Evolutionary conservation across 2,888 invertebrate genomes (phyloP), one percentile per base, ranked within the genome.

Genomic region (Xiphydria camelus): DNA sequence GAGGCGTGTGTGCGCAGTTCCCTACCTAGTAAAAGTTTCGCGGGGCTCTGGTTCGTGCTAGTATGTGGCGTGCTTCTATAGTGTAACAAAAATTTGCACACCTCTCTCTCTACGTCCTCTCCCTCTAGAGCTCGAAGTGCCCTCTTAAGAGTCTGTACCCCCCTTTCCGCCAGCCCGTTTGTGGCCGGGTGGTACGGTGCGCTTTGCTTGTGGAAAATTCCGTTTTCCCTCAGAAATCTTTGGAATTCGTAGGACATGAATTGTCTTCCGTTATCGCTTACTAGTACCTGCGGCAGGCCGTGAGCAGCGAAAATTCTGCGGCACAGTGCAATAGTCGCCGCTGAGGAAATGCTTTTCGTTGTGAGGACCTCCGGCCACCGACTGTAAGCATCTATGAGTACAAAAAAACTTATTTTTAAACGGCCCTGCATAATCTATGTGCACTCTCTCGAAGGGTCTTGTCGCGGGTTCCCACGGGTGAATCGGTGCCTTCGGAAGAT

Each of bases 351-450:
- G 17, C 38, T 45, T n/a, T 6, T 4, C 46, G 49, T 53, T 26
- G 35, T 32, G 14, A 41, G 50, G 18, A 51, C 42, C 18, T 55
- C 49, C 1, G 47, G 52, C 52, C 53, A 55, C 15, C 47, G 51
- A 5, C 49, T 37, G 26, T 31, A 51, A 3, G 51, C 47, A 32
- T 55, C 57, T 7, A 42, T 39, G 4, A 55, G 21, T 2, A 54
- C 14, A 12, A 55, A 38, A 45, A 36, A 51, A 18, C 35, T 46
- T 38, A 51, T 53, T 22, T 39, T 46, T 38, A 26, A 33, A 21
- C 1, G 41, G 41, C 2, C 41, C 41, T 10, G 41, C 41, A 9
- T 20, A 41, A 21, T 32, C 41, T 2, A 32, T 23, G 22, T 41
- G 41, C 9, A 41, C 12, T 7, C 33, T 41, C 9, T 33, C 31